Evolutionary conservation across 2,113 vertebrate genomes (phyloP).

Genomic region (Piaya cayana): DNA sequence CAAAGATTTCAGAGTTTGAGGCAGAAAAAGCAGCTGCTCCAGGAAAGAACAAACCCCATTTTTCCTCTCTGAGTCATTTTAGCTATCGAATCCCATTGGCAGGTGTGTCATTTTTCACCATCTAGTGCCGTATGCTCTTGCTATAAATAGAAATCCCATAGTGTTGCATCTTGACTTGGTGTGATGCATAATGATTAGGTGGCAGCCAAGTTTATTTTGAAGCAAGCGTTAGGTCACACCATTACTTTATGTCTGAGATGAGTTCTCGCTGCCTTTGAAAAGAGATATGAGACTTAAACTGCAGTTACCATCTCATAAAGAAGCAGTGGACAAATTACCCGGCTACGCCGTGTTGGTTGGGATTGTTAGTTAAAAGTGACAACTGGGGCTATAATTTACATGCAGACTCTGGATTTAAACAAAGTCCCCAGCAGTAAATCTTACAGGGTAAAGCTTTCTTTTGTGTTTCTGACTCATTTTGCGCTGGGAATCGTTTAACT

Average conservation of each 20-base stretch:
- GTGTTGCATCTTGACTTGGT: neutral
- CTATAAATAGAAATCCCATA: neutral
- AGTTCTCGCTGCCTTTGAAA: constrained; percentile 39
- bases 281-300: constrained; percentile 24
- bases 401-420: constrained; percentile 3
- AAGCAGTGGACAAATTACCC: constrained; percentile 49
- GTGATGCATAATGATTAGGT: neutral
- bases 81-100: neutral
- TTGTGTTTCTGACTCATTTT: constrained; percentile 67
- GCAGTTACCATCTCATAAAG: constrained; percentile 44
- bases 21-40: neutral
- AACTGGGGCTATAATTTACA: constrained; percentile 48
- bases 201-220: neutral
- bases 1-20: neutral
- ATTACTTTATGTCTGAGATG: constrained; percentile 3
- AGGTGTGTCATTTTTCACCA: neutral
- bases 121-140: neutral
- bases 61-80: neutral
- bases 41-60: neutral
- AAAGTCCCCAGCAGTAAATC: constrained; percentile 21
- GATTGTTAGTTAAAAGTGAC: constrained; percentile 45
- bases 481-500: constrained; percentile 67
- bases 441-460: constrained; percentile 14
- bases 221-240: neutral
- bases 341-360: neutral